Base-by-base conservation (phyloP, 2,888 invertebrate genomes). In the Epinotia brunnichana region DNA sequence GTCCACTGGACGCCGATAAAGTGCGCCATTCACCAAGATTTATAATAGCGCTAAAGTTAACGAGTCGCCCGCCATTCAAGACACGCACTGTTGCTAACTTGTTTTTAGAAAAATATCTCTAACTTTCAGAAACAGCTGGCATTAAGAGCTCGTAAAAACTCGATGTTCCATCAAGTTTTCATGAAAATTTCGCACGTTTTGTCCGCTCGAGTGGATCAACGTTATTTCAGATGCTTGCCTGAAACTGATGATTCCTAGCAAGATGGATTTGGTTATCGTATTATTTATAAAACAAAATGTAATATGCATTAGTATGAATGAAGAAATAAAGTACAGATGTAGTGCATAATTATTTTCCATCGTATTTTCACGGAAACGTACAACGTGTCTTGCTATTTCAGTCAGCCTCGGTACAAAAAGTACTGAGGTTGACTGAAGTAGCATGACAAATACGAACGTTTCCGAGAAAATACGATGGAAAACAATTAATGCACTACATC, bases 31-130 rank as follows among this genome's bases (percentile, higher is more conserved):
- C 84, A 81, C 76, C 76, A 77, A 90, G 90, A 91, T 91, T 91
- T 92, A 92, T 86, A 87, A 87, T 88, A 80, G 79, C 84, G 86
- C 85, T 83, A 85, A 90, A 88, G 85, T 90, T 90, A 90, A 90
- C 86, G 89, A 86, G 85, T 85, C 81, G 78, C 82, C 86, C 83
- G 81, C 85, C 84, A 87, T 90, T 89, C 86, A 82, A 83, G 84
- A 84, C 89, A 89, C 89, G 89, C 87, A 86, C 82, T 84, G 84
- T 82, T 86, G 82, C 85, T 81, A 84, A 86, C 85, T 87, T 85
- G 83, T 84, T 86, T 86, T 86, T 85, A 81, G 84, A 90, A 90
- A 89, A 87, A 87, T 80, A 81, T 86, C 83, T 86, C 84, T 83
- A 85, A 85, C 80, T 87, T 84, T 82, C 76, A 78, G 81, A 83